Evolutionary conservation across 2,797 vertebrate genomes (phyloP), one percentile per base, ranked within the genome.

Genomic region (Catostomus latipinnis): DNA sequence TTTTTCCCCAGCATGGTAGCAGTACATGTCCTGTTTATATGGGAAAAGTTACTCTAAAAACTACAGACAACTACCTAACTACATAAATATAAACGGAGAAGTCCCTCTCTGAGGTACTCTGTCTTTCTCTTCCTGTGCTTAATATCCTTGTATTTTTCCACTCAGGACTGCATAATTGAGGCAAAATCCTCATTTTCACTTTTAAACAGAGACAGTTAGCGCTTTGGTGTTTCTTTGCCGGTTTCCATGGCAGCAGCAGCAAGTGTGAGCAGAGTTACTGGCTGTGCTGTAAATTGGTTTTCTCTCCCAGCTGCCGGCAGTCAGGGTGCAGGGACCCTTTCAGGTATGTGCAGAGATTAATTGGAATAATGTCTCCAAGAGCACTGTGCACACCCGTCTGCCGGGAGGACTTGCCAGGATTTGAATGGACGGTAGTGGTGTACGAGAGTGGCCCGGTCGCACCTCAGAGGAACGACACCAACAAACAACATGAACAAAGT

Each of bases 181-280:
- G 74, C 76, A 13, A 45, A 54, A 53, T 62, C 67, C 34, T 76
- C 70, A 50, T 77, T 82, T 66, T 77, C 80, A 80, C 74, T 76
- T 82, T 84, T 76, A 78, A 77, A 65, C 73, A 71, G 71, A 66
- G 49, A 18, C 66, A 61, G 68, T 79, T 57, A 14, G 62, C 72
- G 9, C 65, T 49, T 76, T 18, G 4, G 16, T 68, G 74, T 66
- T 76, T 58, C 78, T 74, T 81, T 76, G 84, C 90, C 90, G 88
- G 92, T 92, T 93, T 91, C 91, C 88, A 93, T 93, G 90, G 91
- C 90, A 92, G 90, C 91, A 86, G 34, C 34, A 34, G 71, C 74
- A 63, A 71, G 83, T 82, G 86, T 81, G 76, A 61, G 81, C 82
- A 88, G 87, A 84, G 52, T 69, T 70, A 60, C 60, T 54, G 45